Base-by-base conservation (phyloP, 1,140 invertebrate genomes). In the Drosophila nigrodunni region DNA sequence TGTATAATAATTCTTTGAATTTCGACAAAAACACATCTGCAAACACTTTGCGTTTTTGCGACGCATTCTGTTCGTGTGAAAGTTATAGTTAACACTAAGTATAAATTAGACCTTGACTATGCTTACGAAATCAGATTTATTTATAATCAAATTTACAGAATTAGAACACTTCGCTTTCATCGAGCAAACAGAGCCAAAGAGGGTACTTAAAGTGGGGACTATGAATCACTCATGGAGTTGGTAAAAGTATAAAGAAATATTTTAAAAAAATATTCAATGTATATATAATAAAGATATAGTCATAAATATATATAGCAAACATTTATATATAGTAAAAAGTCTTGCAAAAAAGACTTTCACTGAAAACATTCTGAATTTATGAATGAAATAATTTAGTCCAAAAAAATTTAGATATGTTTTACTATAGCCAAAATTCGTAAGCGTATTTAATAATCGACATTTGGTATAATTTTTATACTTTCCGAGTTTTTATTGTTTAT, bases 141-240 rank as follows among this genome's bases (percentile, higher is more conserved):
- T 57, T 74, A 41, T 74, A 61, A 39, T 35, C 39, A 39, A 52
- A 39, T 25, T 69, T 61, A 70, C 66, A 74, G 35, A 74, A 74
- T 74, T 70, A 70, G 72, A 74, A 62, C 66, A 74, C 34, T 74
- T 74, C 66, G 72, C 72, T 74, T 74, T 74, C 66, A 61, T 62
- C 67, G 58, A 21, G 11, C 50, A 41, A 39, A 49, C 25, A 30
- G 25, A 2, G 52, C 50, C 18, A 57, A 11, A 57, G 37, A 39
- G 11, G 9, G 18, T 21, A 21, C 18, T 21, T 1, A 57, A 11
- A 57, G 54, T 21, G 11, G 9, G 18, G 21, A 41, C 15, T 18
- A 7, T 11, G 21, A 39, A 9, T 41, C 2, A 3, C 10, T 34
- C 25, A 8, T 46, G n/a, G 13, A 43, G 39, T 70, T 60, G 18